Base-by-base conservation (phyloP, 2,888 invertebrate genomes). In the Macrostomum cliftonense region DNA sequence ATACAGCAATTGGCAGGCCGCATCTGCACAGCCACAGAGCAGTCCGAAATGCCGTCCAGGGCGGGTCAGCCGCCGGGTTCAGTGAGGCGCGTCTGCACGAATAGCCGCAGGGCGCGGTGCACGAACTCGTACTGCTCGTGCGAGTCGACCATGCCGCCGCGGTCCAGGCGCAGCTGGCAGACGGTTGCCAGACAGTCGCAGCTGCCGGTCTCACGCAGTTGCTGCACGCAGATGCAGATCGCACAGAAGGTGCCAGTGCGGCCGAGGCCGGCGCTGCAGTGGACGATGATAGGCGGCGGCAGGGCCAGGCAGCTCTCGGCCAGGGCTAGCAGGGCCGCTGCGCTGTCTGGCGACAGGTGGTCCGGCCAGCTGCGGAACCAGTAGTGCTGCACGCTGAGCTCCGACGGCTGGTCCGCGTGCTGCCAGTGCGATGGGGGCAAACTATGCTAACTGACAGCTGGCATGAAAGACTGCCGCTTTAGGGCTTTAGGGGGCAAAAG, bases 311-410 rank as follows among this genome's bases (percentile, higher is more conserved):
- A 88, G 78, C 66, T 86, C 82, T 57, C 82, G 74, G 51, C 85
- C 82, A 58, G 87, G 75, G 56, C 82, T 79, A 37, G 89, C 73
- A 45, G 85, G 70, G 1, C 4, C 4, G 28, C 28, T 9, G 28
- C 4, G 28, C 28, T 81, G 58, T 81, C 79, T 0, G 89, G 87
- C 55, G 86, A 84, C 58, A 83, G 83, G 70, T 89, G 89, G 67
- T 89, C 89, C 0, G 87, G 87, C 89, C 89, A 89, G 53, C 84
- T 82, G 50, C 85, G 82, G 68, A 83, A 87, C 88, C 88, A 88
- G 62, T 81, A 85, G 63, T 86, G 86, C 58, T 79, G 76, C 12
- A 83, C 75, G 51, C 58, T 57, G 52, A 63, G 65, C 40, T n/a
- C 28, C 4, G 17, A 21, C 2, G 19, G 14, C 4, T 43, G 14